Base-by-base conservation (phyloP, 64 coral and sea anemone species). In the Cladopsammia gracilis region DNA sequence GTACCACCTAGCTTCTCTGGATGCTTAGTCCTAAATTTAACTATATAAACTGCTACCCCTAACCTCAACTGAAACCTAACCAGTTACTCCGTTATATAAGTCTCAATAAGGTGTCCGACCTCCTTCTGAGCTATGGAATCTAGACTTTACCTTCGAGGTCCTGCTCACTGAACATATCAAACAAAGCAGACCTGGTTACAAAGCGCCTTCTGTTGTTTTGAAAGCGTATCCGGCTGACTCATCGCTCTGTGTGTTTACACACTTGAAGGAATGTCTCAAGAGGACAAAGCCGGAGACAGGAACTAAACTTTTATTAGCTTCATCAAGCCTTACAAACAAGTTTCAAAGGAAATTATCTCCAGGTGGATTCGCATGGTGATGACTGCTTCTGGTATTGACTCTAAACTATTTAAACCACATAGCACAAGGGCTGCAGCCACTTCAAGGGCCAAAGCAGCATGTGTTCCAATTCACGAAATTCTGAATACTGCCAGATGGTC, bases 121-220 rank as follows among this genome's bases (percentile, higher is more conserved):
- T n/a, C n/a, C n/a, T n/a, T n/a, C n/a, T n/a, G n/a, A n/a, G n/a
- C n/a, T n/a, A n/a, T n/a, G n/a, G n/a, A n/a, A n/a, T n/a, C n/a
- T n/a, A n/a, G n/a, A n/a, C n/a, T n/a, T n/a, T n/a, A n/a, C n/a
- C n/a, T 25, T 90, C 50, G 75, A 79, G 42, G 79, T 79, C 49
- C 18, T 64, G 60, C 14, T 90, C 4, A 8, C 62, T 25, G 88
- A 90, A 45, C 75, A 90, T 15, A 58, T 76, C 20, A 90, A 79
- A 47, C 88, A 79, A 66, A 79, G 88, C 74, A 54, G 88, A 7
- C 88, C 73, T 49, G 62, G 88, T 67, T 90, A 90, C 48, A 90
- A 79, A 67, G 48, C 62, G 67, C 75, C 74, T 13, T 62, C 74
- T 48, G 60, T 90, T 24, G 2, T 84, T 20, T 48, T 84, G 18